phyloP scores from a whole-genome alignment of 2,113 vertebrate genomes.

The Calidris pygmaea region DNA sequence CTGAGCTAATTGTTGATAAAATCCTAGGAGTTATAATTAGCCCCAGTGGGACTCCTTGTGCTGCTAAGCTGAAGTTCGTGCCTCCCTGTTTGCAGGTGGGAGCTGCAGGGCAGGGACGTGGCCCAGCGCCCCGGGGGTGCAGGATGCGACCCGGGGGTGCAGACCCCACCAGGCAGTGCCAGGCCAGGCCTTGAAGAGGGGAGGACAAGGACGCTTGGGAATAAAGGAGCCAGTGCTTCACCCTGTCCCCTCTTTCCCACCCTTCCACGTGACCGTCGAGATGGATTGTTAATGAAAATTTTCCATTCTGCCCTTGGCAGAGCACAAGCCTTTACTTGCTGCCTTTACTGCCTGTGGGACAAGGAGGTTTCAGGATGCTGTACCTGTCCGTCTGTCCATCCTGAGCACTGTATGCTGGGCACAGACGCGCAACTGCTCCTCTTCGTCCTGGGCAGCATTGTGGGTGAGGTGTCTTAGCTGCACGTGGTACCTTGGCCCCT shows the following conservation, averaged over 20 bases:
- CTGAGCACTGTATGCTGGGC: neutral
- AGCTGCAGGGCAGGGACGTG: neutral
- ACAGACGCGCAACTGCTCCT: neutral
- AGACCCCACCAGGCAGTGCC: fast-evolving
- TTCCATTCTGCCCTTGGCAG: neutral
- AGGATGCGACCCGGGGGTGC: fast-evolving
- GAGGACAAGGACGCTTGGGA: fast-evolving
- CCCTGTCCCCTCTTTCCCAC: neutral
- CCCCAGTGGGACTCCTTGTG: neutral
- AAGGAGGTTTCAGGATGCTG: neutral
- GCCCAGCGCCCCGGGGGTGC: neutral
- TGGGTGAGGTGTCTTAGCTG: neutral
- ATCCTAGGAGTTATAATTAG: conserved; percentile 59
- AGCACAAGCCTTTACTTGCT: fast-evolving
- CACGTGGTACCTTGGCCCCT: fast-evolving
- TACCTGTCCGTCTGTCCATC: neutral
- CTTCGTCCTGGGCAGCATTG: neutral
- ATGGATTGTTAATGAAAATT: neutral
- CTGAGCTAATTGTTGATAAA: conserved; percentile 67
- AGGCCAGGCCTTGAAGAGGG: fast-evolving
- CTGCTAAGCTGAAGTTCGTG: neutral
- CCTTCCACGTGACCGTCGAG: neutral
- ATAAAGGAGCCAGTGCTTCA: neutral
- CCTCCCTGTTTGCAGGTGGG: neutral
- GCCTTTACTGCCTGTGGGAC: neutral